phyloP scores from a whole-genome alignment of 1,140 invertebrate species.

The Sycophila sp. region DNA sequence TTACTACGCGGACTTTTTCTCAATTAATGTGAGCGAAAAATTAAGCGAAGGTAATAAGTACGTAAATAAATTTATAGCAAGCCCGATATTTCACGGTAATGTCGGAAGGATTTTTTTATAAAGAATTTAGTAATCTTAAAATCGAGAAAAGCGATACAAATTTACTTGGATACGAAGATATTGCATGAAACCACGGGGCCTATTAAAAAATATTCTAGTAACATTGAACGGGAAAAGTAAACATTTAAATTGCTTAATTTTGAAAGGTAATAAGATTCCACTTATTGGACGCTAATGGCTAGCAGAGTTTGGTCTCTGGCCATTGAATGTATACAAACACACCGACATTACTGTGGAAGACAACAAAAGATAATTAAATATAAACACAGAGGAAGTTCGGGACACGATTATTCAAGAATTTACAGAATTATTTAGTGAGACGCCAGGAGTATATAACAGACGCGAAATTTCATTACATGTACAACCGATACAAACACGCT shows the following conservation, averaged over 20 bases:
- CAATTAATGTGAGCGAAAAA: too few relatives aligned
- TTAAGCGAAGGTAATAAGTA: too few relatives aligned
- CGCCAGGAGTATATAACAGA: background rate
- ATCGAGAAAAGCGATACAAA: background rate
- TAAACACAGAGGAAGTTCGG: background rate
- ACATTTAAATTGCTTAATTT: background rate
- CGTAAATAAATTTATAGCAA: too few relatives aligned
- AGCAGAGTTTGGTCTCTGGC: background rate
- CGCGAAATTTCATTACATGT: too few relatives aligned
- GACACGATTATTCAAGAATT: background rate
- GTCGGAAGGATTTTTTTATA: background rate
- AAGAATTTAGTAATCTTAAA: background rate
- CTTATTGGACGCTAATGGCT: too few relatives aligned
- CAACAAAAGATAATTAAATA: background rate
- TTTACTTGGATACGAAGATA: background rate
- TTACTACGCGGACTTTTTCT: too few relatives aligned
- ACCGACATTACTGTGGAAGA: background rate
- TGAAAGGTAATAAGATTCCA: background rate
- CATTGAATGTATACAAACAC: background rate
- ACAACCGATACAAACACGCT: too few relatives aligned
- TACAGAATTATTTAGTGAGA: background rate
- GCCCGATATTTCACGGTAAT: too few relatives aligned
- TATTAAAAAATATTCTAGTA: background rate
- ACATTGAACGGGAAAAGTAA: background rate
- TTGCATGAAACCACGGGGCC: background rate